Evolutionary conservation across 1,140 invertebrate genomes (phyloP), one percentile per base, ranked within the genome.

Genomic region (Bombus superbus): DNA sequence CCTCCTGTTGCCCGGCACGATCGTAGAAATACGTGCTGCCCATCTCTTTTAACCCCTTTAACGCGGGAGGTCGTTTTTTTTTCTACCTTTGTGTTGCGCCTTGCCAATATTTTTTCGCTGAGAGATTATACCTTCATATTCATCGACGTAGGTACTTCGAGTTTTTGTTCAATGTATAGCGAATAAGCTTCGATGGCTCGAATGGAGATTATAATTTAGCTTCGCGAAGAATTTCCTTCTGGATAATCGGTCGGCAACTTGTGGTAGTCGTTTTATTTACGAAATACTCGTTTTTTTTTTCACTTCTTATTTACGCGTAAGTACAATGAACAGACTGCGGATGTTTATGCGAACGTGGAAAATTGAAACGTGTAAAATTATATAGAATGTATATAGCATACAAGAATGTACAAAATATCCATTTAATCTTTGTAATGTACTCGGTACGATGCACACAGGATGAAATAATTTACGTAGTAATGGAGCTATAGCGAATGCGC

Each of bases 41-140:
- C 13, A 6, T 68, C 47, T 53, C 40, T 47, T 42, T 47, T 18
- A 68, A n/a, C 53, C 44, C 47, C 18, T 40, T 44, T 4, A 38
- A 25, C 40, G 44, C n/a, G 62, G 11, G n/a, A 11, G 44, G 32
- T 75, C 42, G 73, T 42, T 25, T 42, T 72, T 38, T 47, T 28
- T 25, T 11, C 10, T 28, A 4, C 28, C 28, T 10, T n/a, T 13
- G 25, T 40, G 18, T 35, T 25, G 25, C 40, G 40, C 18, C 8
- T 38, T 40, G 28, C 28, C 28, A n/a, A 11, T 62, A n/a, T 11
- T 40, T 71, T 5, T 25, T 40, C 38, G 28, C 28, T 13, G 11
- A n/a, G n/a, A 47, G 42, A 73, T 73, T 44, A 32, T 32, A 32
- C 71, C 42, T 44, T 73, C 71, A 44, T 73, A 11, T 73, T 73